These are phyloP conservation scores for Athetis lepigone DNA, from an alignment of 2,888 invertebrate genomes.

Conservation along the genomic window DNA sequence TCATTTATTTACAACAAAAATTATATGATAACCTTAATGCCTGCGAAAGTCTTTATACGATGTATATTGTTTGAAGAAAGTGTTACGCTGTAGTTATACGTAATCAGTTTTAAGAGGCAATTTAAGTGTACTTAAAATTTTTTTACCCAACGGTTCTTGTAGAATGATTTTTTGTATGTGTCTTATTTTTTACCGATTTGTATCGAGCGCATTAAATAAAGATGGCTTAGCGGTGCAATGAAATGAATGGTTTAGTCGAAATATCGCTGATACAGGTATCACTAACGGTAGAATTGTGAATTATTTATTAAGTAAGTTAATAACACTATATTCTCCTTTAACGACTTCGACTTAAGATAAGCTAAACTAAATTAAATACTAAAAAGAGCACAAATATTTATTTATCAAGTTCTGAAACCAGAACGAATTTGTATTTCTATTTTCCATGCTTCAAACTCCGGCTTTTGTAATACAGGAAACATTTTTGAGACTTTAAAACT, in stretches of 20 bases:
- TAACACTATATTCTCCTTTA: neutral
- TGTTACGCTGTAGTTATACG: slow-evolving; percentile 5
- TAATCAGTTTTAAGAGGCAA: neutral
- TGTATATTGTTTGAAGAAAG: slow-evolving; percentile 34
- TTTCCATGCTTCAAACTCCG: too few species aligned
- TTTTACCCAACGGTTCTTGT: slow-evolving; percentile 3
- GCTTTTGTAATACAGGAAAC: too few species aligned
- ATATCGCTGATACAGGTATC: slow-evolving; percentile 27
- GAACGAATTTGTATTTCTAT: too few species aligned
- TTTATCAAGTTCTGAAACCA: too few species aligned
- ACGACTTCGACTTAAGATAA: neutral
- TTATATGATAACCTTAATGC: slow-evolving; percentile 45
- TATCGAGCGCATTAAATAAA: slow-evolving; percentile 5
- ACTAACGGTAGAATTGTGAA: slow-evolving; percentile 40
- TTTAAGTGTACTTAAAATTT: neutral
- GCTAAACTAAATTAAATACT: too few species aligned
- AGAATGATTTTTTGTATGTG: slow-evolving; percentile 1
- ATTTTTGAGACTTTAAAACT: too few species aligned
- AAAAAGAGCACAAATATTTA: too few species aligned
- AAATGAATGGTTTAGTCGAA: slow-evolving; percentile 22
- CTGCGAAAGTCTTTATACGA: slow-evolving; percentile 42
- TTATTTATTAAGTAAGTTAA: slow-evolving; percentile 15
- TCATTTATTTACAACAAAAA: slow-evolving; percentile 42
- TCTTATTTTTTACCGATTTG: slow-evolving; percentile 7
- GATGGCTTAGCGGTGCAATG: slow-evolving; percentile 42